These are phyloP conservation scores for Cephalopterus ornatus DNA, from an alignment of 2,113 vertebrate species.

Conservation along the genomic window DNA sequence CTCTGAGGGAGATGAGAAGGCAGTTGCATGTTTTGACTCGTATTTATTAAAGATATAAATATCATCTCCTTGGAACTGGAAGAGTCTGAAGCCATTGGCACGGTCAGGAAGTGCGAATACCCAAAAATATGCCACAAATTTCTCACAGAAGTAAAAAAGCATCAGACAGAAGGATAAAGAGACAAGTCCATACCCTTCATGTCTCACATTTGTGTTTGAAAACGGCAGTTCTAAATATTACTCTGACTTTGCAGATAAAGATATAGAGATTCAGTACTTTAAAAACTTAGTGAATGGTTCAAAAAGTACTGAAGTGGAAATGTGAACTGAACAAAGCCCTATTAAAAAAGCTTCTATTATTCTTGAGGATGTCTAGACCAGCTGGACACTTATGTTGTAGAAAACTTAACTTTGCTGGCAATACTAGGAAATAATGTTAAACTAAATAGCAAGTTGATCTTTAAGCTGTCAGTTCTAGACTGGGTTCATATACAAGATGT, in stretches of 20 bases:
- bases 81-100: background rate
- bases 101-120: background rate
- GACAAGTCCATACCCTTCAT: background rate
- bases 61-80: background rate
- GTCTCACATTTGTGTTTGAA: background rate
- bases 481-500: background rate
- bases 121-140: background rate
- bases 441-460: background rate
- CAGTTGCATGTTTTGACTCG: background rate
- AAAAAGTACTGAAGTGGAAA: background rate
- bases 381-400: background rate
- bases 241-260: background rate
- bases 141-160: background rate
- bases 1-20: background rate
- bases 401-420: background rate
- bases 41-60: background rate
- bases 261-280: background rate
- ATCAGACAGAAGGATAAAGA: background rate
- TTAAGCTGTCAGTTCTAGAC: background rate
- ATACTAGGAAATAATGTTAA: background rate
- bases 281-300: background rate
- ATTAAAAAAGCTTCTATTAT: background rate
- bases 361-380: background rate
- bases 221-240: background rate
- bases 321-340: background rate